Evolutionary conservation across 2,113 vertebrate species (phyloP), one percentile per base, ranked within the genome.

Genomic region (Agelaius tricolor): DNA sequence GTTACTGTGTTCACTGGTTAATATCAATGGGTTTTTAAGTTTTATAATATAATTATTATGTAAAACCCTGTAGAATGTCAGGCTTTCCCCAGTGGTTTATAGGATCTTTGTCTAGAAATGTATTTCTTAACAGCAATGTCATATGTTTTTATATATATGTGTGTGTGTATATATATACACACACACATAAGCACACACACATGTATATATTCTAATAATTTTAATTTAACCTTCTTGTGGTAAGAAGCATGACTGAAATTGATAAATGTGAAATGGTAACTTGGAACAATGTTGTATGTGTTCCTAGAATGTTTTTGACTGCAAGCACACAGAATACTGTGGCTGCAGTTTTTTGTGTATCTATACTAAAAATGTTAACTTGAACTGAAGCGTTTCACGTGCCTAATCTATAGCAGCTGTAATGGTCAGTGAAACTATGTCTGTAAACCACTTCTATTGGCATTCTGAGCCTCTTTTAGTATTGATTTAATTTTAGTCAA

Each of bases 381-480:
- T 85, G 79, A 97, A 96, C 84, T 55, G 95, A 97, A 93, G 92
- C 17, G 0, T 97, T 98, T 96, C 92, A 95, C 58, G 4, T 79
- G 84, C 89, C 86, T 98, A 96, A 98, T 97, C 95, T 12, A 26
- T 95, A 96, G 96, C 97, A 97, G 97, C 97, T 97, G 96, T 86
- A 94, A 90, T 62, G 91, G 97, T 74, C 97, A 98, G 83, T 44
- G 94, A 83, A 95, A 85, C 89, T 97, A 95, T 96, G 98, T 96
- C 44, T 95, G 84, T 59, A 91, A 97, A 94, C 92, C 95, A 93
- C 96, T 97, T 97, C 96, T 95, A 8, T 72, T 96, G 96, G 95
- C 92, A 66, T 94, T 83, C 62, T 39, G 86, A 96, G 90, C 96
- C 96, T 93, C 91, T 95, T 96, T 94, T 90, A 67, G 21, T 55